Evolutionary conservation across 2,797 vertebrate genomes (phyloP).

Genomic region (Sebastes iracundus): DNA sequence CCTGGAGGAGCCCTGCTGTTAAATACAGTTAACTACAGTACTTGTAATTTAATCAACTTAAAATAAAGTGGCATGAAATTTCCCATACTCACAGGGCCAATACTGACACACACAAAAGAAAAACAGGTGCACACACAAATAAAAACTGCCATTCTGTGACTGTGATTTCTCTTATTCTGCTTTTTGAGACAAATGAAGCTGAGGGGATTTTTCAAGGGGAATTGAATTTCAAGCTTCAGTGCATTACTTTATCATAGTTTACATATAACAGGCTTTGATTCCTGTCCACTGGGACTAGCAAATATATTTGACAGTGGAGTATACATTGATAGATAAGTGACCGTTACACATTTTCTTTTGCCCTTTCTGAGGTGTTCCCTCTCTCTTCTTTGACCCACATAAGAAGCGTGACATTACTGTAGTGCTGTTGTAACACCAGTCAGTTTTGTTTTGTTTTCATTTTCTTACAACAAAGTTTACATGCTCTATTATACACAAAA

Average conservation of each 20-base stretch:
- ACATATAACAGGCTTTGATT: constrained; percentile 54
- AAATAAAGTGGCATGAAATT: constrained; percentile 46
- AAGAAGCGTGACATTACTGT: constrained; percentile 7
- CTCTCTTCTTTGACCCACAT: constrained; percentile 39
- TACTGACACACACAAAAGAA: constrained; percentile 1
- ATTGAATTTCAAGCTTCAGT: constrained; percentile 66
- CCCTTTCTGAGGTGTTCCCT: constrained; percentile 19
- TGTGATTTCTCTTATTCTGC: constrained; percentile 39
- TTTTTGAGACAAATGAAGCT: constrained; percentile 41
- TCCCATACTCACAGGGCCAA: neutral
- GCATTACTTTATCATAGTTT: constrained; percentile 61
- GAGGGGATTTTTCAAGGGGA: constrained; percentile 61
- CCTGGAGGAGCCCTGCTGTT: constrained; percentile 48
- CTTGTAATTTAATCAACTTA: constrained; percentile 50
- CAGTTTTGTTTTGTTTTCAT: constrained; percentile 23
- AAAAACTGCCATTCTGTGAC: constrained; percentile 8
- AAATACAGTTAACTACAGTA: constrained; percentile 54
- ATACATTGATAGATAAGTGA: constrained; percentile 38
- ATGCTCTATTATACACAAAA: constrained; percentile 15
- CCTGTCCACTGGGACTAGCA: constrained; percentile 21
- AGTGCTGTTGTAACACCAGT: constrained; percentile 10
- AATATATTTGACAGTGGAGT: constrained; percentile 37
- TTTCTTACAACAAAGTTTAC: constrained; percentile 34
- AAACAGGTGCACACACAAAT: constrained; percentile 2
- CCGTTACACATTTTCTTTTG: constrained; percentile 5